Base-by-base conservation (phyloP, 2,888 invertebrate species). In the Drosophila anomalata region DNA sequence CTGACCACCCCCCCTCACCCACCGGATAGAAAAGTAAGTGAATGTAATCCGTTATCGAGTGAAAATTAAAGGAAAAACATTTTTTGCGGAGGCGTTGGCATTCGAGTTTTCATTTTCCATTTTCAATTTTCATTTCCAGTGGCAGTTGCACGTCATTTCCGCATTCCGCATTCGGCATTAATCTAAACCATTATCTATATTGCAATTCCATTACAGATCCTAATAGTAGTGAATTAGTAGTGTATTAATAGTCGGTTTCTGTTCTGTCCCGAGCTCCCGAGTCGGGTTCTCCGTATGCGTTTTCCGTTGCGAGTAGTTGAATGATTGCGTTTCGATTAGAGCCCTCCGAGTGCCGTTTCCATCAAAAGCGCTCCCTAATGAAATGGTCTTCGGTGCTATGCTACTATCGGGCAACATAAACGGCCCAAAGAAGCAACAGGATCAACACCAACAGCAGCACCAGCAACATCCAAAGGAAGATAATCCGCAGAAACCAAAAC, bases 311-410 rank as follows among this genome's bases (percentile, higher is more conserved):
- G 60, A 51, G 47, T 52, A 39, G 59, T 51, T 39, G 51, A 46
- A 72, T 79, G 41, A 20, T 42, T 17, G 84, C 78, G 54, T 75
- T 78, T 77, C 72, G 75, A 70, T 56, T 33, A 9, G 5, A 42
- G 24, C 14, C 33, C 17, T 17, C n/a, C 70, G 51, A 56, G 76
- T 78, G 75, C 73, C 67, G 76, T 81, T 88, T 81, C 75, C 85
- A 82, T 66, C 68, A 77, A 79, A 76, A 86, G 84, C 79, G 76
- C 80, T 24, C 88, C 79, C 88, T 88, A 86, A 91, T 92, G 92
- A 91, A 89, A 91, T 91, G 91, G 91, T 91, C 86, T 89, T 91
- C 89, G 91, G 90, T 91, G 91, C 91, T 89, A 92, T 92, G 92
- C 91, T 92, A 89, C 91, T 92, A 90, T 90, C 90, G 90, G 90